phyloP scores from a whole-genome alignment of 2,888 invertebrate genomes.

The Athetis lepigone region DNA sequence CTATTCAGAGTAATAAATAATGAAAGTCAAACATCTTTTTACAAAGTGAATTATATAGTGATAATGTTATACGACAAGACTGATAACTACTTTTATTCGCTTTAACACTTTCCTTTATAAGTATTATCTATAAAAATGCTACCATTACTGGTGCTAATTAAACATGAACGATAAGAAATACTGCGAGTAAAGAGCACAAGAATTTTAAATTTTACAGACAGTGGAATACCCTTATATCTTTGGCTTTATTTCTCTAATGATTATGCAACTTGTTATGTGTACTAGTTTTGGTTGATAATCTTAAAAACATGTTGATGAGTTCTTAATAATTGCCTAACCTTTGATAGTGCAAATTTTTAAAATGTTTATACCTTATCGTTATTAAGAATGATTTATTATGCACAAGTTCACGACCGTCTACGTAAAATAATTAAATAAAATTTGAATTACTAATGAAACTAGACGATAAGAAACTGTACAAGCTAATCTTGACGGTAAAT shows the following conservation, averaged over 20 bases:
- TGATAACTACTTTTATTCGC: conserved; percentile 48
- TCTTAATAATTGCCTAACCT: conserved; percentile 30
- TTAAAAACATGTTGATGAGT: conserved; percentile 16
- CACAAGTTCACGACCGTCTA: conserved; percentile 19
- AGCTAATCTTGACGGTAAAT: conserved; percentile 55
- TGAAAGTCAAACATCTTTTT: conserved; percentile 44
- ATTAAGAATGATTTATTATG: conserved; percentile 6
- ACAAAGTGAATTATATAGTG: conserved; percentile 47
- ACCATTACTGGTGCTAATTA: conserved; percentile 24
- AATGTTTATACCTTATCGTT: conserved; percentile 29
- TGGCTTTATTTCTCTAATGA: conserved; percentile 23
- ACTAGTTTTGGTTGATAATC: conserved; percentile 12
- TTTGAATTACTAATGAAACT: conserved; percentile 57
- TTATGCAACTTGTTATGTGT: conserved; percentile 24
- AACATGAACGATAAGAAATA: conserved; percentile 3
- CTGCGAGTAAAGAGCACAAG: conserved; percentile 1
- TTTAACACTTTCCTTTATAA: conserved; percentile 28
- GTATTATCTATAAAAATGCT: conserved; percentile 15
- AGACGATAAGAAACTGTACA: conserved; percentile 39
- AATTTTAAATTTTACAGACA: not conserved
- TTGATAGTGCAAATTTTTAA: conserved; percentile 15
- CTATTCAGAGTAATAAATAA: conserved; percentile 52
- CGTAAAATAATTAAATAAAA: conserved; percentile 29
- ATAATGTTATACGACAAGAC: conserved; percentile 46
- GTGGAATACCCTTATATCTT: not conserved